These are phyloP conservation scores for Synaphobranchus kaupii DNA, from an alignment of 2,797 vertebrate species.

Conservation along the genomic window DNA sequence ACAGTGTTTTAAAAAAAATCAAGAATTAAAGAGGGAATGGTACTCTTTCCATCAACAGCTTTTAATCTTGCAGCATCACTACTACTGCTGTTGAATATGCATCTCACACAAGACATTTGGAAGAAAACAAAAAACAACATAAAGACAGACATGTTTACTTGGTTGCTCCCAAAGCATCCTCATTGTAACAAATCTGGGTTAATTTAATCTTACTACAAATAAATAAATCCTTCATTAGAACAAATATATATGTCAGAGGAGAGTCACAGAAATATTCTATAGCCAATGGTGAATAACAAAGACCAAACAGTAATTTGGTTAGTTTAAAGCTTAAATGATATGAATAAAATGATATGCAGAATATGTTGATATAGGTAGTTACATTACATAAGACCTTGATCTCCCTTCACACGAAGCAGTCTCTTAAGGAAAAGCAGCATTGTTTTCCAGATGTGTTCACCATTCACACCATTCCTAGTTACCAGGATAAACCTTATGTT, in stretches of 20 bases:
- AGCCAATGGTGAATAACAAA: not conserved
- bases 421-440: not conserved
- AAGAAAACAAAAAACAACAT: not conserved
- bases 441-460: not conserved
- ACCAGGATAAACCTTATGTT: conserved; percentile 6
- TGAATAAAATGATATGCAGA: conserved; percentile 4
- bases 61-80: not conserved
- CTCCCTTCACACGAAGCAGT: conserved; percentile 6
- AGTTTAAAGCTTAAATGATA: conserved; percentile 11
- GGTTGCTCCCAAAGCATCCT: not conserved
- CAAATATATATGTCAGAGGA: not conserved
- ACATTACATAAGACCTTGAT: not conserved
- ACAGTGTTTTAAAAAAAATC: not conserved
- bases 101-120: not conserved
- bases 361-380: not conserved
- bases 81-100: not conserved
- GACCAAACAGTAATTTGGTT: not conserved
- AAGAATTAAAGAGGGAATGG: not conserved
- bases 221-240: not conserved
- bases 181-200: not conserved
- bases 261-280: not conserved
- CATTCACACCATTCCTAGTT: not conserved
- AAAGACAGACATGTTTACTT: conserved; percentile 3
- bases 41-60: not conserved
- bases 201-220: not conserved